Conservation (phyloP, 2,888 invertebrate genomes). For the Boloria selene region DNA sequence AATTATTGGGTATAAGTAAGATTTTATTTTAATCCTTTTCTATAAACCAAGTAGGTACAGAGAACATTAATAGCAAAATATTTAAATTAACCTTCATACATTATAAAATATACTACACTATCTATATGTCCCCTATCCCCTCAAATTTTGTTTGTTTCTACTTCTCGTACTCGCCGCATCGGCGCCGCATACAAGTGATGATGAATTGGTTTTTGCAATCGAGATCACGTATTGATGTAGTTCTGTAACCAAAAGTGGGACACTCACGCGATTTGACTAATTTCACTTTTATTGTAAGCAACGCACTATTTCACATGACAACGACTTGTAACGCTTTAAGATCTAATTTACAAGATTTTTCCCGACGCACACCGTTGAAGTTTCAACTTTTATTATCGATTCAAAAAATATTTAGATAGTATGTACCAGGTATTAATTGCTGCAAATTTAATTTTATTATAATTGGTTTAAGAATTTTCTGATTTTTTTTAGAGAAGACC, state of each 20-base stretch:
- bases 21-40: no score
- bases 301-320: constrained; percentile 37
- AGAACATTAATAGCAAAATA: not conserved
- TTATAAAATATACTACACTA: not conserved
- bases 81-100: not conserved
- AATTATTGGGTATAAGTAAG: no score
- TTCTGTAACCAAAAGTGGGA: constrained; percentile 52
- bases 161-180: constrained; percentile 53
- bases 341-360: constrained; percentile 3
- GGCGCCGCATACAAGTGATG: constrained; percentile 66
- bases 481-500: no score
- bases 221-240: constrained; percentile 58
- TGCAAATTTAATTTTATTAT: no score
- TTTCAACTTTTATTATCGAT: no score
- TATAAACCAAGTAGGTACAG: no score
- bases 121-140: constrained; percentile 21
- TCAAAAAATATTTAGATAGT: no score
- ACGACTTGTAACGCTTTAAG: constrained; percentile 15
- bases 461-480: no score
- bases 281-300: constrained; percentile 53
- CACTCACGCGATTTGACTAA: constrained; percentile 64
- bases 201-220: constrained; percentile 59
- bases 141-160: constrained; percentile 55
- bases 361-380: no score
- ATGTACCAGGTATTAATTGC: no score